Evolutionary conservation across 2,888 invertebrate genomes (phyloP).

Genomic region (Chrysolina americana): DNA sequence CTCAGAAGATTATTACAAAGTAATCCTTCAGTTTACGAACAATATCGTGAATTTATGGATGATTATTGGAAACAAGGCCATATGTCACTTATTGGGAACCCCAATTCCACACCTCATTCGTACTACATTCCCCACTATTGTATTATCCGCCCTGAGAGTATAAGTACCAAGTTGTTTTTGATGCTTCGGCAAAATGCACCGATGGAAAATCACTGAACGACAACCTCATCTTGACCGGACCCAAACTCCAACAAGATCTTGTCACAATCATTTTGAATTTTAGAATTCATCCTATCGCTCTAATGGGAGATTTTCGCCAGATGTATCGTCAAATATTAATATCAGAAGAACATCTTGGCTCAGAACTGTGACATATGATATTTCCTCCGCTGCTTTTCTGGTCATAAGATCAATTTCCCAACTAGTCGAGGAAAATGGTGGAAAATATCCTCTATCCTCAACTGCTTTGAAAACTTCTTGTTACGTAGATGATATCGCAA

Average conservation of each 20-base stretch:
- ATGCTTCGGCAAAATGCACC: slow-evolving; percentile 33
- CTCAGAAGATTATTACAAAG: no score
- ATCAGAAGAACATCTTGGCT: slow-evolving; percentile 30
- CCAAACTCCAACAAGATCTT: no score
- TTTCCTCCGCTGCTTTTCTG: slow-evolving; percentile 23
- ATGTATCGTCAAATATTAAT: slow-evolving; percentile 3
- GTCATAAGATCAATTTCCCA: neutral
- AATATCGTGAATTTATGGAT: no score
- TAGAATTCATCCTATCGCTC: no score
- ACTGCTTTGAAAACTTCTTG: no score
- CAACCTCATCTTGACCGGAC: slow-evolving; percentile 37
- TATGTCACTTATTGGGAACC: no score
- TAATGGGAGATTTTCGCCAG: no score
- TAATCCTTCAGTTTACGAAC: no score
- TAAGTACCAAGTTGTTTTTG: slow-evolving; percentile 46
- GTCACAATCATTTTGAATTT: slow-evolving; percentile 3
- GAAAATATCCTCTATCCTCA: neutral
- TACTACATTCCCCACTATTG: slow-evolving; percentile 39
- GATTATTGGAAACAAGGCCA: no score
- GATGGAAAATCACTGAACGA: slow-evolving; percentile 41
- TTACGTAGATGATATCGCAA: no score
- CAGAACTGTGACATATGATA: slow-evolving; percentile 45
- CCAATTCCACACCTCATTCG: slow-evolving; percentile 16
- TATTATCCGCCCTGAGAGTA: no score
- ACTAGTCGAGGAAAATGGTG: neutral